Percentiles rank a stretch among this genome's conserved stretches.
phyloP scores from a whole-genome alignment of 2,888 invertebrate genomes.

The Nymphalis urticae region DNA sequence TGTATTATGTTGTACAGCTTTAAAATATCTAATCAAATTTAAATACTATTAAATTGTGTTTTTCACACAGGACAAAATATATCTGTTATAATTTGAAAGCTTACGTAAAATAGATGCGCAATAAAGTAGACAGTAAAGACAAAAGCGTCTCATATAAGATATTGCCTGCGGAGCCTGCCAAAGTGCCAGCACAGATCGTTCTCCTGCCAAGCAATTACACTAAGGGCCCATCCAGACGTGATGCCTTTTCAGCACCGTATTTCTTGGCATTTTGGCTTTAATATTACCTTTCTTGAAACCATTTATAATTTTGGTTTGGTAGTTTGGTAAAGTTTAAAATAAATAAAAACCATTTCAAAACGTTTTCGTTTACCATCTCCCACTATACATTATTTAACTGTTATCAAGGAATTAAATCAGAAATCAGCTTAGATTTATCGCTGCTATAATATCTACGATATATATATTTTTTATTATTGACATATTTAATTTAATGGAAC shows the following conservation, averaged over 20 bases:
- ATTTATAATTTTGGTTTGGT: no score
- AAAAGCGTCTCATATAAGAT: constrained; percentile 32
- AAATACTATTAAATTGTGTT: constrained; percentile 3
- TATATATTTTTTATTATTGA: no score
- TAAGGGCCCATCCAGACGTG: constrained; percentile 27
- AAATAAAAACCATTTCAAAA: no score
- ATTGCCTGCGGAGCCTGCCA: constrained; percentile 37
- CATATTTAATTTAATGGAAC: no score
- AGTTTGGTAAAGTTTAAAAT: no score
- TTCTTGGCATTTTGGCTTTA: constrained; percentile 15
- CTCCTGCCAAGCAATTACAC: constrained; percentile 41
- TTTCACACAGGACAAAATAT: background rate
- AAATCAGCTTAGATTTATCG: no score
- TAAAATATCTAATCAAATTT: background rate
- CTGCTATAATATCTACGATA: no score
- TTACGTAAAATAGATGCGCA: constrained; percentile 24
- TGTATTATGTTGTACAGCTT: background rate
- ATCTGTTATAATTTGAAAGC: constrained; percentile 19
- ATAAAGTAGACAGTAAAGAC: constrained; percentile 31
- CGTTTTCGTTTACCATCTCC: no score
- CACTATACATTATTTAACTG: no score
- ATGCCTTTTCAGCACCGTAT: constrained; percentile 22
- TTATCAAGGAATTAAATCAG: no score
- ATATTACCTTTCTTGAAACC: background rate
- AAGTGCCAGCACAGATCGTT: constrained; percentile 32